Evolutionary conservation across 1,140 invertebrate genomes (phyloP).

Genomic region (Pachypeltis micranthus): DNA sequence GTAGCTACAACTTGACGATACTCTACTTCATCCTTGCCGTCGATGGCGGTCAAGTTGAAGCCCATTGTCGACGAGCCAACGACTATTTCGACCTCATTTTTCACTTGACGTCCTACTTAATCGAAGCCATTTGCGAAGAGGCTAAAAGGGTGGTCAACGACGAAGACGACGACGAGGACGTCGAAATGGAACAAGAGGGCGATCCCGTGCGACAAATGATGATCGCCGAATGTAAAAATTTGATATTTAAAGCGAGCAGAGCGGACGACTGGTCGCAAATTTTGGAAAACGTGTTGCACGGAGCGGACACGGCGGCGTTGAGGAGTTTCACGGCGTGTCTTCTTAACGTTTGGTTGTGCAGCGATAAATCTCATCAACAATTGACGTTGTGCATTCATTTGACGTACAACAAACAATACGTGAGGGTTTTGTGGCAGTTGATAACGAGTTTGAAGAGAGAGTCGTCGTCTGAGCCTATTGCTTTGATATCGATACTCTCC

Average conservation of each 20-base stretch:
- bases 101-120: not conserved
- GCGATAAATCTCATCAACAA: not conserved
- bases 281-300: not conserved
- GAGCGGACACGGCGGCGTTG: constrained; percentile 10
- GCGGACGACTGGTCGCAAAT: constrained; percentile 15
- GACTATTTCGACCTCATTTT: not conserved
- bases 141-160: not conserved
- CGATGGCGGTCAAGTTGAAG: not conserved
- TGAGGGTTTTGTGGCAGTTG: constrained; percentile 64
- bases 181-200: not conserved
- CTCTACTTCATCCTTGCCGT: not conserved
- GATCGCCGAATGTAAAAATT: not conserved
- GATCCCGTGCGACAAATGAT: not conserved
- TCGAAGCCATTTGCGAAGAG: constrained; percentile 1
- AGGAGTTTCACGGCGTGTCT: constrained; percentile 13
- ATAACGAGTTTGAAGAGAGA: constrained; percentile 40
- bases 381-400: constrained; percentile 11
- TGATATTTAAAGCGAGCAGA: not conserved
- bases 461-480: constrained; percentile 47
- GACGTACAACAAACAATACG: constrained; percentile 22
- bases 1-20: not conserved
- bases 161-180: not conserved
- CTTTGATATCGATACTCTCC: constrained; percentile 57
- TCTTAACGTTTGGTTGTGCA: constrained; percentile 10
- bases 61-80: not conserved